Evolutionary conservation across 1,140 invertebrate species (phyloP), one percentile per base, ranked within the genome.

Genomic region (Holcopasites calliopsidis): DNA sequence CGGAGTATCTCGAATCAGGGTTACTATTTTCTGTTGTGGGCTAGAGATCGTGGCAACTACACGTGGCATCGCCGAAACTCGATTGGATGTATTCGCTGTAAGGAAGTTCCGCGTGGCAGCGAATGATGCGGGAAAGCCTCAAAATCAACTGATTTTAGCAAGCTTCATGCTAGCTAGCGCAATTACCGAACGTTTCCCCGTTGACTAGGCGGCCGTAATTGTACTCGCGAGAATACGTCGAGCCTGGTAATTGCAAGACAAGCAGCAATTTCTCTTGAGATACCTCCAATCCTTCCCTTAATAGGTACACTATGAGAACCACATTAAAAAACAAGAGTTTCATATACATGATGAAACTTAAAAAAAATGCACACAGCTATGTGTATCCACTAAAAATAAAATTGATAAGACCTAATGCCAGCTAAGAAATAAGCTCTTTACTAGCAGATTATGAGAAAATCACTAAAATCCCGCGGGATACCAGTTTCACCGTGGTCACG

Each of bases 111-210:
- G 28, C 64, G 55, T 18, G 49, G n/a, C 23, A 26, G 8, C 13
- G 60, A 62, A 73, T 64, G 58, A 52, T 33, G 70, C 70, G 70
- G 70, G n/a, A 6, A 18, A 73, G 52, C 70, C 70, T 54, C 58
- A 23, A 33, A 40, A 64, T 64, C 70, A 42, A 64, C 44, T 54
- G 60, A 64, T 73, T 73, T 64, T 42, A 44, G 49, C 35, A 16
- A 13, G 44, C 16, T 18, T 33, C 26, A 21, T 38, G 70, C 57
- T 61, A 23, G 21, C 50, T 3, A 33, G 33, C 31, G 23, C 47
- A 68, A 68, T 68, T 68, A 68, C 50, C 21, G 18, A 31, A 23
- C 23, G 23, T 31, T 68, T 38, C 49, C 21, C 18, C 8, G 35
- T 42, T 52, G 28, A 52, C 35, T 33, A 54, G n/a, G 23, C 35